Conservation (phyloP, 2,888 invertebrate species). For the Carabus problematicus region DNA sequence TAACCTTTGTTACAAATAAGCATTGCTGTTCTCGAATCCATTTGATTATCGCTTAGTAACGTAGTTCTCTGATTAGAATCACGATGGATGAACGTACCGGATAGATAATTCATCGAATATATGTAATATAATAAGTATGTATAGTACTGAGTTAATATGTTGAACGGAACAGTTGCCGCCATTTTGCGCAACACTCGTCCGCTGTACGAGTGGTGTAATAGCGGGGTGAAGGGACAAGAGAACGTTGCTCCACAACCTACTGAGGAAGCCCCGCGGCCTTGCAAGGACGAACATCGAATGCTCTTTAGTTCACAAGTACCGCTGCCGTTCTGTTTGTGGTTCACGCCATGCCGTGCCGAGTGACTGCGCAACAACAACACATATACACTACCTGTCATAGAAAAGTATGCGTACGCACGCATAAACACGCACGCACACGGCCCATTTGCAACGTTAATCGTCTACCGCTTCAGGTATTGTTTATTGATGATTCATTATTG, state of each 20-base stretch:
- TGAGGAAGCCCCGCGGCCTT: conserved; percentile 36
- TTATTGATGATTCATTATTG: too few species aligned
- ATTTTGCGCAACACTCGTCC: neutral
- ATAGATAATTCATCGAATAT: neutral
- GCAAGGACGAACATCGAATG: conserved; percentile 30
- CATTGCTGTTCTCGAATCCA: too few species aligned
- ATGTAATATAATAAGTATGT: neutral
- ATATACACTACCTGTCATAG: neutral
- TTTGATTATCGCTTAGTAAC: too few species aligned
- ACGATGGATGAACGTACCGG: too few species aligned
- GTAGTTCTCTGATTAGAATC: too few species aligned
- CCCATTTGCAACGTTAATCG: too few species aligned
- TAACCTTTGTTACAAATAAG: too few species aligned
- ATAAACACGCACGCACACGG: too few species aligned
- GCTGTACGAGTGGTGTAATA: neutral
- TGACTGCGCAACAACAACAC: neutral
- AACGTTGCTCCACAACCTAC: conserved; percentile 16
- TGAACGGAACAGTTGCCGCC: conserved; percentile 8
- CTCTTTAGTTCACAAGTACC: neutral
- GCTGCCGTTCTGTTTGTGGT: neutral
- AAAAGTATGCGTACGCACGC: neutral
- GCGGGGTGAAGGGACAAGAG: conserved; percentile 14
- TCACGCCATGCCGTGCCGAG: neutral
- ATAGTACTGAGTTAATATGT: neutral
- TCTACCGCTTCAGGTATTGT: too few species aligned